A percentile compares a stretch with the other conserved stretches of the same genome.
These are phyloP conservation scores for Hyles lineata DNA, from an alignment of 2,888 invertebrate genomes.

Conservation along the genomic window DNA sequence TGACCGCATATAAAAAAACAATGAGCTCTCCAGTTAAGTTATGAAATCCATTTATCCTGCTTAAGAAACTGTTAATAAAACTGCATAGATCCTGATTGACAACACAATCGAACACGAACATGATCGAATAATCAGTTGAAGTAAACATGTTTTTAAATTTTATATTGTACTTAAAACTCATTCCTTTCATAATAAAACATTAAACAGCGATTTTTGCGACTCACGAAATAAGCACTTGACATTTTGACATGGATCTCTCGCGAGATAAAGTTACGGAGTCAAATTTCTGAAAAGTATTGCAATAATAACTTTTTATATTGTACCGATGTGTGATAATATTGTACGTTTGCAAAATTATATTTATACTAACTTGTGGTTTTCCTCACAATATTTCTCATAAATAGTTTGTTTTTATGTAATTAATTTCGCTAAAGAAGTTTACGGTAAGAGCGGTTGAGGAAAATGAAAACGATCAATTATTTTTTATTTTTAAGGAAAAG, in stretches of 20 bases:
- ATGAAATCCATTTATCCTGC: not conserved
- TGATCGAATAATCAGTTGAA: not conserved
- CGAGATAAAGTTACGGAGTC: slow-evolving; percentile 13
- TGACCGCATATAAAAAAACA: too few relatives aligned
- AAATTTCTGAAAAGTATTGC: slow-evolving; percentile 12
- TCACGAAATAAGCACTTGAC: slow-evolving; percentile 19
- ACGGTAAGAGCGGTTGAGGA: slow-evolving; percentile 1
- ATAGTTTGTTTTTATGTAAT: not conserved
- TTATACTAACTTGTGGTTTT: slow-evolving; percentile 14
- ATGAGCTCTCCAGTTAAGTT: too few relatives aligned
- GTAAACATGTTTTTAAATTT: not conserved
- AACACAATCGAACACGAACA: not conserved
- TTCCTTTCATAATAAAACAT: not conserved
- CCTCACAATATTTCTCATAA: not conserved
- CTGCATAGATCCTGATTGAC: not conserved
- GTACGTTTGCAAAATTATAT: not conserved
- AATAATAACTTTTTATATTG: slow-evolving; percentile 11
- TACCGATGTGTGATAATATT: not conserved
- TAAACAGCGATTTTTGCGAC: slow-evolving; percentile 36
- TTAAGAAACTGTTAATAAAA: not conserved
- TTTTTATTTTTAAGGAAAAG: not conserved
- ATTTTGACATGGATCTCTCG: slow-evolving; percentile 20
- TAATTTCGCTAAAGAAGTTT: not conserved
- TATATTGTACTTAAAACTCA: not conserved
- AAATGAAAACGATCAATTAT: not conserved